Percentiles rank a stretch among this genome's conserved stretches.
phyloP scores from a whole-genome alignment of 2,797 vertebrate genomes.

The Typhlichthys subterraneus region DNA sequence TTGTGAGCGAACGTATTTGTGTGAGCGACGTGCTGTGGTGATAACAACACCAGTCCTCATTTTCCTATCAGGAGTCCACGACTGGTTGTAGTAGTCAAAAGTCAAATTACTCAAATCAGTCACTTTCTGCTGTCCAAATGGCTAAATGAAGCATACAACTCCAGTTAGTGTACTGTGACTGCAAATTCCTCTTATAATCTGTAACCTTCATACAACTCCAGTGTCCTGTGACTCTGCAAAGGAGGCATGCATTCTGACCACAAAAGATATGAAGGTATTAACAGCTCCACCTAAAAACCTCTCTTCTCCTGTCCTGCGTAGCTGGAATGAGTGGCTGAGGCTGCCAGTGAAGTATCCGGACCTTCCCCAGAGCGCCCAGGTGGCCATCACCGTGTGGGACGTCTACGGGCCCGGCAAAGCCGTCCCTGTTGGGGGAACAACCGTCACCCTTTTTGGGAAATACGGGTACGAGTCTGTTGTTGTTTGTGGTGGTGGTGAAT shows the following conservation, averaged over 20 bases:
- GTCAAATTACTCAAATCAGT: too few relatives aligned
- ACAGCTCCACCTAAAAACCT: background rate
- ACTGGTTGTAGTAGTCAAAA: too few relatives aligned
- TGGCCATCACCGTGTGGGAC: conserved; percentile 96
- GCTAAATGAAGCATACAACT: background rate
- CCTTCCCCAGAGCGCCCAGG: conserved; percentile 92
- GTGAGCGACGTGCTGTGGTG: background rate
- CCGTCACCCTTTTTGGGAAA: conserved; percentile 95
- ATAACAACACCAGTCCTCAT: too few relatives aligned
- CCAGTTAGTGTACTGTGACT: background rate
- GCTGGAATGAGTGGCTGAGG: conserved; percentile 98
- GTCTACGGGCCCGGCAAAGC: conserved; percentile 95
- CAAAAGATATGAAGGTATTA: background rate
- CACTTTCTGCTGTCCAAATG: background rate
- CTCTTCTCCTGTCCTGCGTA: conserved; percentile 48
- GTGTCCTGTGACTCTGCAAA: background rate
- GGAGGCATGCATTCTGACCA: too few relatives aligned
- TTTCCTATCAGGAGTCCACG: too few relatives aligned
- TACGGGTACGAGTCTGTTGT: conserved; percentile 69
- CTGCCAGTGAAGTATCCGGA: conserved; percentile 97
- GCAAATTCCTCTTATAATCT: background rate
- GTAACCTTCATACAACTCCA: too few relatives aligned
- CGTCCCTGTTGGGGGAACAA: conserved; percentile 94
- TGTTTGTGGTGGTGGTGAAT: too few relatives aligned
- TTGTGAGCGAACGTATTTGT: conserved; percentile 15